A percentile compares a stretch with the other conserved stretches of the same genome.
phyloP scores from a whole-genome alignment of 30 jellyfish, hydroid and myxozoan species.

The Aurelia coerulea region DNA sequence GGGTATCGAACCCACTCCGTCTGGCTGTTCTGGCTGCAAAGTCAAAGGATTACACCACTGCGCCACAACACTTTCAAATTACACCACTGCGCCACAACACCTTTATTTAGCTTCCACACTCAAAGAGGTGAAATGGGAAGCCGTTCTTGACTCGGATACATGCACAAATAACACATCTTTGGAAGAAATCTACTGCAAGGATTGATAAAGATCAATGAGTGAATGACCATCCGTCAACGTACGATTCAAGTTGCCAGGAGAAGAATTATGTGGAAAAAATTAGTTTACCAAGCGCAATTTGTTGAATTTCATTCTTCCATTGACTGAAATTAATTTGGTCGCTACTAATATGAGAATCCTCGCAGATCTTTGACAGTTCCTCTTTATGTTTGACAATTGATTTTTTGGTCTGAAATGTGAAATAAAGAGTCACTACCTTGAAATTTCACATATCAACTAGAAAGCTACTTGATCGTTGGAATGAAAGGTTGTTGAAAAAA shows the following conservation, averaged over 20 bases:
- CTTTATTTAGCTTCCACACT: too few relatives aligned
- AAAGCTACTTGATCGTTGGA: background rate
- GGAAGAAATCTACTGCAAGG: too few relatives aligned
- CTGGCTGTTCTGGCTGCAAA: too few relatives aligned
- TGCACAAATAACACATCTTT: too few relatives aligned
- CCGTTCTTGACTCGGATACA: too few relatives aligned
- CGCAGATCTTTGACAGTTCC: constrained; percentile 22
- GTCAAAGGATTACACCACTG: too few relatives aligned
- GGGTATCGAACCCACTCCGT: too few relatives aligned
- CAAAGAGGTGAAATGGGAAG: too few relatives aligned
- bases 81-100: too few relatives aligned
- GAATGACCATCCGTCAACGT: background rate
- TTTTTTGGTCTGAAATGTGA: constrained; percentile 16
- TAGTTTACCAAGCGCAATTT: constrained; percentile 31
- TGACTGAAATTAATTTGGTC: constrained; percentile 26
- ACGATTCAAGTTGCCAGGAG: background rate
- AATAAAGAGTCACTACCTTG: background rate
- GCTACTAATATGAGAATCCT: background rate
- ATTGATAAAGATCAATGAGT: background rate
- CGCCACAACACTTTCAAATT: too few relatives aligned
- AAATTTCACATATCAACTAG: background rate
- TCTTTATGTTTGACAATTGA: background rate
- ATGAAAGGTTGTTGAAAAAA: background rate
- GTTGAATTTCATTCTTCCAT: constrained; percentile 34
- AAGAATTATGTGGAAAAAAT: background rate